Evolutionary conservation across 2,797 vertebrate species (phyloP).

Genomic region (Poeciliopsis paucimaculata): DNA sequence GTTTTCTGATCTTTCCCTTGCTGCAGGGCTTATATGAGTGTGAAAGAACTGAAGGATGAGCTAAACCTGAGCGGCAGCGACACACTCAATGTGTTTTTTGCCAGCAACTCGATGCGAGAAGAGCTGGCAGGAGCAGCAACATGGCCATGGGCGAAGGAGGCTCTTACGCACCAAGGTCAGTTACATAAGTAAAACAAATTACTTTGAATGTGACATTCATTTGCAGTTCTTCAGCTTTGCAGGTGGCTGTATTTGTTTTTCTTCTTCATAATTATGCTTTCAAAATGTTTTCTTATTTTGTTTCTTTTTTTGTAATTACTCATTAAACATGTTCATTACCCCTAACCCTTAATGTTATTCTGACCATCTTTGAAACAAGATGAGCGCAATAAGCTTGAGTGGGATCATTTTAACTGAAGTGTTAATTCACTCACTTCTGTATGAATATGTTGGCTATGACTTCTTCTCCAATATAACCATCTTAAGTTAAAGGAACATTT

Average conservation of each 20-base stretch:
- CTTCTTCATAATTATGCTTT: neutral
- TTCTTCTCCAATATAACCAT: neutral
- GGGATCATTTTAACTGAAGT: constrained; percentile 44
- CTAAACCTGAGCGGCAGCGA: constrained; percentile 89
- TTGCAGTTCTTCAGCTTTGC: neutral
- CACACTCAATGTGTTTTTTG: constrained; percentile 95
- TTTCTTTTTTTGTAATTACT: constrained; percentile 12
- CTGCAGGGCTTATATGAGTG: constrained; percentile 92
- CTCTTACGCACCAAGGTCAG: constrained; percentile 91
- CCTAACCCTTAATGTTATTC: neutral
- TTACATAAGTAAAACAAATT: neutral
- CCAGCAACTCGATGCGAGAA: constrained; percentile 90
- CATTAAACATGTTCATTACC: neutral
- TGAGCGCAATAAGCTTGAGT: constrained; percentile 40
- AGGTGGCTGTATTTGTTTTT: neutral
- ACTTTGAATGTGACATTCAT: neutral
- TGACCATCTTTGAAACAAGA: constrained; percentile 29
- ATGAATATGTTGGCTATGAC: neutral
- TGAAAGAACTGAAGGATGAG: constrained; percentile 93
- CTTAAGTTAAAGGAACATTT: neutral
- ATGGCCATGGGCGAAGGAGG: constrained; percentile 98
- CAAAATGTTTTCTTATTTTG: neutral
- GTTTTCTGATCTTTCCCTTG: constrained; percentile 18
- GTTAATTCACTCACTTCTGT: neutral
- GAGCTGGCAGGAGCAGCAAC: constrained; percentile 95